phyloP scores from a whole-genome alignment of 1,140 invertebrate genomes.

The Antheraea pernyi region DNA sequence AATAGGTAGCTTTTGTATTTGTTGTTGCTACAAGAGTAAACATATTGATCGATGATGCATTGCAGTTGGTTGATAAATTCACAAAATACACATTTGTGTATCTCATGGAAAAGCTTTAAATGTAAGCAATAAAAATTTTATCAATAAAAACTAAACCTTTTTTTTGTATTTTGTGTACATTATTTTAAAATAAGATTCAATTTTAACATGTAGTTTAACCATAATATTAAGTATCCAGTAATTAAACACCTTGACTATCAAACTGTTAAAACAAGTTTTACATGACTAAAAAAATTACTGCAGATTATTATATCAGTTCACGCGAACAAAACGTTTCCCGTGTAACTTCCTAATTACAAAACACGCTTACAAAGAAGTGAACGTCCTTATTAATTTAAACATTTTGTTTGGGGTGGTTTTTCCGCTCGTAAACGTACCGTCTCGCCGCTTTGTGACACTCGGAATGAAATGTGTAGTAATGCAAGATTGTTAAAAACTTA shows the following conservation, averaged over 20 bases:
- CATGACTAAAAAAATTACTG: neutral
- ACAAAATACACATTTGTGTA: neutral
- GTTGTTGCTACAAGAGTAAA: neutral
- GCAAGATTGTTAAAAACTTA: too few species aligned
- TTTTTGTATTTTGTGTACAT: too few species aligned
- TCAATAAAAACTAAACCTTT: too few species aligned
- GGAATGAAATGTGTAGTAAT: neutral
- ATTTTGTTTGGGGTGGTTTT: conserved; percentile 68
- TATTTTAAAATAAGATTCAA: too few species aligned
- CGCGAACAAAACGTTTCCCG: neutral
- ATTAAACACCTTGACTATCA: too few species aligned
- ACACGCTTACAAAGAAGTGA: conserved; percentile 37
- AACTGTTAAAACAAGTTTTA: neutral
- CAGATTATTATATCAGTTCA: neutral
- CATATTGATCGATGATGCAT: neutral
- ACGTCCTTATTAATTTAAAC: conserved; percentile 65
- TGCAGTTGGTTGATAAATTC: neutral
- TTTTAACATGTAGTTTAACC: too few species aligned
- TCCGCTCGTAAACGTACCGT: conserved; percentile 58
- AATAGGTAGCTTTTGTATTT: neutral
- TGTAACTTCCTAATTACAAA: conserved; percentile 31
- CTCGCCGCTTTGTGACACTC: conserved; percentile 36
- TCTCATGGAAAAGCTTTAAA: too few species aligned
- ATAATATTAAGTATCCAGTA: too few species aligned
- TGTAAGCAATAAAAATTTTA: too few species aligned